Evolutionary conservation across 1,140 invertebrate species (phyloP).

Genomic region (Bombus vancouverensis): DNA sequence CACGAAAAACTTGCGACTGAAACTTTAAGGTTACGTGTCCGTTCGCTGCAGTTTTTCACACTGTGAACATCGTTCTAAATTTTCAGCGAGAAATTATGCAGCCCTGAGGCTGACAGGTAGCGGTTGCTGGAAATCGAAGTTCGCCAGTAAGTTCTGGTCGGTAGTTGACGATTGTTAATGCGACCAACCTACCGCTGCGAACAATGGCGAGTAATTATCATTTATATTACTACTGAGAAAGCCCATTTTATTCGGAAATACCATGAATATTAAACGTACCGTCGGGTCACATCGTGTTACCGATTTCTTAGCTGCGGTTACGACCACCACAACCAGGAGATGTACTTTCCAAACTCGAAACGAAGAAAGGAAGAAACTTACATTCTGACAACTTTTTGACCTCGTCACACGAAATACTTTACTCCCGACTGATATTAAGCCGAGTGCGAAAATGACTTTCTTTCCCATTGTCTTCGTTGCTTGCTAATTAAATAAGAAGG

Average conservation of each 20-base stretch:
- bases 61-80: constrained; percentile 41
- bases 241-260: constrained; percentile 63
- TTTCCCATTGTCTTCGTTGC: constrained; percentile 36
- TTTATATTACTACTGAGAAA: constrained; percentile 68
- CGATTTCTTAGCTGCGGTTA: neutral
- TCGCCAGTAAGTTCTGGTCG: constrained; percentile 36
- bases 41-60: constrained; percentile 14
- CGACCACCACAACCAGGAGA: neutral
- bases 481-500: constrained; percentile 68
- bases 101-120: constrained; percentile 26
- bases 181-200: constrained; percentile 34
- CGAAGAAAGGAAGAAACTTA: neutral
- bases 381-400: constrained; percentile 25
- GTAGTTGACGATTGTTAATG: constrained; percentile 65
- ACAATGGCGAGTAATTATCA: constrained; percentile 73
- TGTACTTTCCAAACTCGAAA: neutral
- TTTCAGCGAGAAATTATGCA: constrained; percentile 56
- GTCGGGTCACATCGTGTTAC: constrained; percentile 25
- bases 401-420: neutral
- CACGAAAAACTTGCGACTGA: neutral
- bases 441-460: constrained; percentile 58
- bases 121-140: constrained; percentile 46
- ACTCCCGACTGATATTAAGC: constrained; percentile 37
- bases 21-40: constrained; percentile 19
- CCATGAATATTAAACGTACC: constrained; percentile 66